These are phyloP conservation scores for Campylomormyrus numenius DNA, from an alignment of 2,113 vertebrate species.

Conservation along the genomic window DNA sequence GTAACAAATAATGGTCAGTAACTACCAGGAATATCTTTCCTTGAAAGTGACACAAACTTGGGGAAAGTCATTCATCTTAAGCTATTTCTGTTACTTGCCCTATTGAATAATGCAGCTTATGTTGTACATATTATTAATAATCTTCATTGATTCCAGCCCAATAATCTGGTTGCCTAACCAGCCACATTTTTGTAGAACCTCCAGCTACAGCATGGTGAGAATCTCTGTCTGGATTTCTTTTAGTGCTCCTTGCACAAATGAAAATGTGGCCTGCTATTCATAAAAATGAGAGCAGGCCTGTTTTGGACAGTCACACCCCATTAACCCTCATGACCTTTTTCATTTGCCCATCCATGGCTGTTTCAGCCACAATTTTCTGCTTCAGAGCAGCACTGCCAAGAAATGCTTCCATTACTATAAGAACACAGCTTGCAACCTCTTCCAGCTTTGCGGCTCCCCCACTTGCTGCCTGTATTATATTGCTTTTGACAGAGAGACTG, in stretches of 20 bases:
- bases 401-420: neutral
- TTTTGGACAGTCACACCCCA: neutral
- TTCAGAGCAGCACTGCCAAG: neutral
- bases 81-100: neutral
- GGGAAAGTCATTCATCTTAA: neutral
- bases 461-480: neutral
- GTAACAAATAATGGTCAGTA: neutral
- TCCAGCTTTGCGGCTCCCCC: neutral
- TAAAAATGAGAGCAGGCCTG: neutral
- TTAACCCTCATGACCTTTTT: neutral
- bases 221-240: neutral
- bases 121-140: neutral
- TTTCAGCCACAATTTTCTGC: neutral
- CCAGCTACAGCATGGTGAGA: neutral
- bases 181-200: neutral
- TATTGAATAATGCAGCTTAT: neutral
- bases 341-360: neutral
- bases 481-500: neutral
- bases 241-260: neutral
- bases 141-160: neutral
- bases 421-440: neutral
- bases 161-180: neutral
- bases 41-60: neutral
- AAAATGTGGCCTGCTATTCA: neutral
- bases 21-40: neutral